Conservation (phyloP, 2,797 vertebrate genomes). For the Manis javanica region DNA sequence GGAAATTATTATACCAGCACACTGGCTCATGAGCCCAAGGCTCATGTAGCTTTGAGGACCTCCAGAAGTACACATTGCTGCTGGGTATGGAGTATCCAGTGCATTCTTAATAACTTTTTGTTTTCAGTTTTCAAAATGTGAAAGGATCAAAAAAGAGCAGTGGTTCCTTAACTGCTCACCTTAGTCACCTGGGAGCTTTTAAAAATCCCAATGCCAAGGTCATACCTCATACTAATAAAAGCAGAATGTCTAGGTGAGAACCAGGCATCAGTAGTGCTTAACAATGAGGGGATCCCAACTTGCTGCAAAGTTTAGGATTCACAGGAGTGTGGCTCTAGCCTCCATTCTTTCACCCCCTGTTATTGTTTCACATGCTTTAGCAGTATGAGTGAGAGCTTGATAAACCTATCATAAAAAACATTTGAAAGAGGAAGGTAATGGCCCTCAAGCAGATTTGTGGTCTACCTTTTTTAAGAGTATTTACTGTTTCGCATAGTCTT, state of each 20-base stretch:
- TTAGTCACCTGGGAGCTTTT: not conserved
- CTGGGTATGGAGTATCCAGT: not conserved
- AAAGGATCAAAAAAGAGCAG: constrained; percentile 32
- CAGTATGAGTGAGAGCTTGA: not conserved
- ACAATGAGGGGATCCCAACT: not conserved
- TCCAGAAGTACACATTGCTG: not conserved
- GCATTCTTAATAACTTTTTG: not conserved
- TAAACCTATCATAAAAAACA: not conserved
- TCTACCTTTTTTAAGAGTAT: constrained; percentile 13
- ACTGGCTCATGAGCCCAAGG: not conserved
- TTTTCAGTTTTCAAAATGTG: constrained; percentile 28
- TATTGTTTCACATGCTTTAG: not conserved
- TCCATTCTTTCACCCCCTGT: not conserved
- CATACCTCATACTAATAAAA: not conserved
- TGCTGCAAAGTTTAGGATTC: not conserved
- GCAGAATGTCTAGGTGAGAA: not conserved
- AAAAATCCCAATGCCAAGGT: not conserved
- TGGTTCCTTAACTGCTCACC: not conserved
- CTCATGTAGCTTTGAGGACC: not conserved
- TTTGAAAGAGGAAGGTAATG: constrained; percentile 4
- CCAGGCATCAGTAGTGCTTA: not conserved
- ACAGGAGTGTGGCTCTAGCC: not conserved
- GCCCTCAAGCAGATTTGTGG: constrained; percentile 16
- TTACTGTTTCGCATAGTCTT: constrained; percentile 40
- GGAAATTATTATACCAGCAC: not conserved